phyloP scores from a whole-genome alignment of 1,140 invertebrate species.

The Samia ricini region DNA sequence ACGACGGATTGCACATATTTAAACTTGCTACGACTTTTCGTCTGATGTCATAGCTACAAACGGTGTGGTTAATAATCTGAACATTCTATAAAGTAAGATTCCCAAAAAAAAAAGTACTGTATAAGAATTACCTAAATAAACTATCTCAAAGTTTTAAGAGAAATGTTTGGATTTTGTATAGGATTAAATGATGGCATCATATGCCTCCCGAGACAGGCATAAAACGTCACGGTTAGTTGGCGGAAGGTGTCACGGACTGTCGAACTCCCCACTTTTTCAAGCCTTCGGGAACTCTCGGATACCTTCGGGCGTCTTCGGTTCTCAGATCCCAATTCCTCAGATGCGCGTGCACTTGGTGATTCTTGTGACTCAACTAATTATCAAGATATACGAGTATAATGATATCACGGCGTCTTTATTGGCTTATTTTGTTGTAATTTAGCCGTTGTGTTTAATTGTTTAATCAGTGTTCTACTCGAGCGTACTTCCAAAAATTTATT shows the following conservation, averaged over 20 bases:
- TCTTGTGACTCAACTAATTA: constrained; percentile 46
- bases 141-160: neutral
- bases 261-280: constrained; percentile 42
- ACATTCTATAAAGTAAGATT: neutral
- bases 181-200: constrained; percentile 43
- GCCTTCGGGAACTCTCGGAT: constrained; percentile 49
- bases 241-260: constrained; percentile 49
- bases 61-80: neutral
- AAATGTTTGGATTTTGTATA: constrained; percentile 28
- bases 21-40: neutral
- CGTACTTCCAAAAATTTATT: neutral
- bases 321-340: constrained; percentile 49
- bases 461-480: constrained; percentile 12
- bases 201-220: constrained; percentile 39
- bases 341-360: constrained; percentile 43
- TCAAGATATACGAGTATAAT: constrained; percentile 53
- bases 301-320: constrained; percentile 45
- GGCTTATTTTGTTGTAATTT: constrained; percentile 29
- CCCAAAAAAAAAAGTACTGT: neutral
- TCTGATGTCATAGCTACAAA: neutral
- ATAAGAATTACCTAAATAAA: neutral
- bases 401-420: constrained; percentile 39
- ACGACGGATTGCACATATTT: neutral
- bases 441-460: constrained; percentile 16
- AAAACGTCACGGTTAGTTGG: constrained; percentile 52